Percentiles rank a stretch among this genome's conserved stretches.
These are phyloP conservation scores for Vidua macroura DNA, from an alignment of 2,113 vertebrate genomes.

Conservation along the genomic window DNA sequence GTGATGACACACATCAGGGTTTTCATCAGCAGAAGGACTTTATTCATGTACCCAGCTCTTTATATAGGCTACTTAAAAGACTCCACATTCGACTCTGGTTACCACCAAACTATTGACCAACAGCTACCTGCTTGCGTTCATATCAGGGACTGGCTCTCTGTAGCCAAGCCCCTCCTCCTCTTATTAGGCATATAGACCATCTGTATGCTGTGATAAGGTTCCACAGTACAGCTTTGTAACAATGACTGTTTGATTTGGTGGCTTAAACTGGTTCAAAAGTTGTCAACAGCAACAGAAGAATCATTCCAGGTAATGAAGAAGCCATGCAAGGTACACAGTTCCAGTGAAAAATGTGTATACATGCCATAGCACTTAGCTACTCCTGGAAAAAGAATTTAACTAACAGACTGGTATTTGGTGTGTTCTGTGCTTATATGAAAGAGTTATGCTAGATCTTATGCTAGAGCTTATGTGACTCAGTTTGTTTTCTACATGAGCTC, in stretches of 20 bases:
- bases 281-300: background rate
- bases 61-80: background rate
- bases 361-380: too few relatives aligned
- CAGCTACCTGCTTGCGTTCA: background rate
- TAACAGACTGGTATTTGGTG: background rate
- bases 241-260: background rate
- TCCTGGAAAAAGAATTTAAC: background rate
- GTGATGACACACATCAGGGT: background rate
- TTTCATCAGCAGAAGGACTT: background rate
- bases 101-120: background rate
- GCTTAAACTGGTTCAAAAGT: background rate
- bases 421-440: background rate
- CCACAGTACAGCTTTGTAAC: background rate
- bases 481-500: background rate
- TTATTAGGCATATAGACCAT: background rate
- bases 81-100: background rate
- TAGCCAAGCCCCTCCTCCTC: background rate
- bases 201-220: background rate
- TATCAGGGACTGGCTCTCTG: too few relatives aligned
- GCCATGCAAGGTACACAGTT: background rate
- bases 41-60: background rate
- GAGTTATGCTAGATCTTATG: background rate
- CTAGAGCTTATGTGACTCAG: background rate
- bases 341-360: background rate
- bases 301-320: background rate